Conservation (phyloP, 2,797 vertebrate species). For the Naso thynnoides region DNA sequence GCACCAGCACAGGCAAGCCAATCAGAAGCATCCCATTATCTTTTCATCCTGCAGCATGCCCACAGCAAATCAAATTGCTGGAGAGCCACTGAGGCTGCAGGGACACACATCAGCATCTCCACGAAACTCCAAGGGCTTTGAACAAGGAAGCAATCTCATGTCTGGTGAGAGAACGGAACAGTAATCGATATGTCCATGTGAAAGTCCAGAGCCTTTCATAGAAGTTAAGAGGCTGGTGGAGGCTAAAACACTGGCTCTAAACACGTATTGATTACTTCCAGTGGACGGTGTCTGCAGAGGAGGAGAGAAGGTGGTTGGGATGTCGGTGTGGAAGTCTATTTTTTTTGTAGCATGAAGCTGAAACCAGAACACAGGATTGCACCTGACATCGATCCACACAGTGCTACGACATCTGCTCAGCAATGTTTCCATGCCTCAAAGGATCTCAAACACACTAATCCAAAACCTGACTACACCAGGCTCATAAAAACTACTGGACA, state of each 20-base stretch:
- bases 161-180: conserved; percentile 38
- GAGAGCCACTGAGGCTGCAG: conserved; percentile 45
- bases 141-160: conserved; percentile 51
- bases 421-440: conserved; percentile 22
- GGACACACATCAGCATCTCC: conserved; percentile 50
- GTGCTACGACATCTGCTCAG: conserved; percentile 16
- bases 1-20: conserved; percentile 32
- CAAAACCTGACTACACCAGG: conserved; percentile 28
- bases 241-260: conserved; percentile 52
- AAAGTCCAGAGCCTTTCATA: conserved; percentile 44
- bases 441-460: conserved; percentile 35
- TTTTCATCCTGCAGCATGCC: conserved; percentile 63
- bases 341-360: neutral
- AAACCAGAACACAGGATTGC: conserved; percentile 25
- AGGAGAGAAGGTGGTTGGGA: neutral
- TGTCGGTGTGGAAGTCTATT: neutral
- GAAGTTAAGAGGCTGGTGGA: conserved; percentile 36
- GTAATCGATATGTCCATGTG: conserved; percentile 70
- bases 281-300: conserved; percentile 19
- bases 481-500: conserved; percentile 47
- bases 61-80: conserved; percentile 59
- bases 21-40: conserved; percentile 62
- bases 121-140: conserved; percentile 26
- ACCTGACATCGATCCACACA: conserved; percentile 47
- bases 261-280: conserved; percentile 69